Base-by-base conservation (phyloP, 1,140 invertebrate species). In the Galendromus occidentalis region DNA sequence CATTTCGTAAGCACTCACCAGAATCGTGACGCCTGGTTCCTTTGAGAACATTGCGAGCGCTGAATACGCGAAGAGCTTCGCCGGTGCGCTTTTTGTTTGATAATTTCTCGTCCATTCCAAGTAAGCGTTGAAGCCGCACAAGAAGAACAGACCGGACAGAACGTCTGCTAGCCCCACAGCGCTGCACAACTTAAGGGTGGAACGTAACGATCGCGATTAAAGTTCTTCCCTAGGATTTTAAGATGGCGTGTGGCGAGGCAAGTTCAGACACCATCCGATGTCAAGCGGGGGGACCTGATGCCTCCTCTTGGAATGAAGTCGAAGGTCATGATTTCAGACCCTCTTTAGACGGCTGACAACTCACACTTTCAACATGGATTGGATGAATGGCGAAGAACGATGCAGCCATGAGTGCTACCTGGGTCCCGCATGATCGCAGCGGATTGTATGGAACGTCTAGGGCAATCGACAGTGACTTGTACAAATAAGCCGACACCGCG, bases 141-240 rank as follows among this genome's bases (percentile, higher is more conserved):
- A 82, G 71, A 85, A 87, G 71, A 91, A 85, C 41, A 88, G 77
- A 39, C 85, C 81, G 70, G 85, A 85, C 66, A 94, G 76, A 30
- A 94, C 75, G 77, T 98, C 94, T 5, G 93, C 93, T 70, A 91
- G 80, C 9, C 94, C 93, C 12, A 97, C 92, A 51, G 97, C 83
- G n/a, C 91, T 91, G 12, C 91, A 89, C 7, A 97, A 91, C 78
- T 79, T 67, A 42, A 72, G 68, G 66, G 41, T 59, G 65, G 45
- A 66, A 47, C n/a, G n/a, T 6, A 22, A 47, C 25, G 17, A 6
- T 20, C 18, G 9, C 4, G 33, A 39, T 39, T 9, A 6, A n/a
- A n/a, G n/a, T n/a, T n/a, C n/a, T n/a, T n/a, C n/a, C n/a, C n/a
- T n/a, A n/a, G n/a, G n/a, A n/a, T n/a, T n/a, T n/a, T n/a, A n/a